These are phyloP conservation scores for Corythornis vintsioides DNA, from an alignment of 2,113 vertebrate species.

Conservation along the genomic window DNA sequence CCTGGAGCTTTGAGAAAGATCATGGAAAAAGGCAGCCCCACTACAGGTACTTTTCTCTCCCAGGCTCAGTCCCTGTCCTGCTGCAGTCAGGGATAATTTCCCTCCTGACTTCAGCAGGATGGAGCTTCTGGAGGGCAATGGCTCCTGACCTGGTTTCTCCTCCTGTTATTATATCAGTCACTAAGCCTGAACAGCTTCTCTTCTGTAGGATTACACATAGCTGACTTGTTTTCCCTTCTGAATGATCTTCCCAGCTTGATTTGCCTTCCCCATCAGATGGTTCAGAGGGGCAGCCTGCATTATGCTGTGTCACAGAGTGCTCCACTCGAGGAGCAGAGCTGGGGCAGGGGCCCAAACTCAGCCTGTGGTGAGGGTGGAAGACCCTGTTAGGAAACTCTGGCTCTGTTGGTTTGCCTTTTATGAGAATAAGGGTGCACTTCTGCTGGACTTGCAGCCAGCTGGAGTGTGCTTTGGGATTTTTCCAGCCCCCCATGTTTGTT, in stretches of 20 bases:
- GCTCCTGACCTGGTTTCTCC: constrained; percentile 32
- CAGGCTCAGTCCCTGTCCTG: background rate
- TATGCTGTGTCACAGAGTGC: background rate
- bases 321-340: background rate
- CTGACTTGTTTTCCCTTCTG: constrained; percentile 45
- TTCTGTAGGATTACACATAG: background rate
- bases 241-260: constrained; percentile 4
- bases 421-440: background rate
- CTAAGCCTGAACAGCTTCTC: constrained; percentile 42
- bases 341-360: background rate
- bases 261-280: background rate
- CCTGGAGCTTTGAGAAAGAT: background rate
- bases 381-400: background rate
- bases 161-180: constrained; percentile 50
- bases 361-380: background rate
- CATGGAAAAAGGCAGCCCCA: background rate
- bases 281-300: background rate
- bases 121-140: constrained; percentile 35
- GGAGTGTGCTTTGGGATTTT: background rate
- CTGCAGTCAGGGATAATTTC: constrained; percentile 39
- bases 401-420: background rate
- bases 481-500: background rate
- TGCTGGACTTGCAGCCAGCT: background rate
- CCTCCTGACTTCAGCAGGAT: constrained; percentile 4
- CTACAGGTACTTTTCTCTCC: background rate